Evolutionary conservation across 2,113 vertebrate genomes (phyloP).

Genomic region (Myrmecobius fasciatus): DNA sequence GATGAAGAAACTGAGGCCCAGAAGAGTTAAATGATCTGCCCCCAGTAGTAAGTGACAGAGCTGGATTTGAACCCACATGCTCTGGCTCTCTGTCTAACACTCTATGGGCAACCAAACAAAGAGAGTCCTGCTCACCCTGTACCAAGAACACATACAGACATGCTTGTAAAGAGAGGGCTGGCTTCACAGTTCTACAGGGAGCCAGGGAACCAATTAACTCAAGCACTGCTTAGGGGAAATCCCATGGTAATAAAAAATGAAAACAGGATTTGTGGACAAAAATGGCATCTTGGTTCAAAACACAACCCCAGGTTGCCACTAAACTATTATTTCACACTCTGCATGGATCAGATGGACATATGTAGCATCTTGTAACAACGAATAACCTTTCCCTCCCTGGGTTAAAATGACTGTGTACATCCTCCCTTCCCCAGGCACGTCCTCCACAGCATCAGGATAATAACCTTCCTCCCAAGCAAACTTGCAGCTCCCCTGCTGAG

Average conservation of each 20-base stretch:
- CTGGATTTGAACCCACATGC: neutral
- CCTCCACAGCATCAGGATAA: neutral
- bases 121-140: neutral
- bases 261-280: neutral
- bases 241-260: neutral
- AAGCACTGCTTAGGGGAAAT: neutral
- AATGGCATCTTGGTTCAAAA: neutral
- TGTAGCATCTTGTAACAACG: neutral
- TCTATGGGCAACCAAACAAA: neutral
- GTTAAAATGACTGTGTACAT: neutral
- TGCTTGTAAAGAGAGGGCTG: neutral
- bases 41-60: neutral
- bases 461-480: slow-evolving; percentile 10
- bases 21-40: neutral
- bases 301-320: neutral
- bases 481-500: slow-evolving; percentile 52
- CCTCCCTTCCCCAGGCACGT: too few species aligned
- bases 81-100: neutral
- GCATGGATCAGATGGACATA: neutral
- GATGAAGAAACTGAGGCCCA: neutral
- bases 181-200: neutral
- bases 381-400: neutral
- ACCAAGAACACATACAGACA: neutral
- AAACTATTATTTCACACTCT: neutral
- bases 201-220: neutral